phyloP scores from a whole-genome alignment of 2,797 vertebrate genomes.

The Sternotherus odoratus region DNA sequence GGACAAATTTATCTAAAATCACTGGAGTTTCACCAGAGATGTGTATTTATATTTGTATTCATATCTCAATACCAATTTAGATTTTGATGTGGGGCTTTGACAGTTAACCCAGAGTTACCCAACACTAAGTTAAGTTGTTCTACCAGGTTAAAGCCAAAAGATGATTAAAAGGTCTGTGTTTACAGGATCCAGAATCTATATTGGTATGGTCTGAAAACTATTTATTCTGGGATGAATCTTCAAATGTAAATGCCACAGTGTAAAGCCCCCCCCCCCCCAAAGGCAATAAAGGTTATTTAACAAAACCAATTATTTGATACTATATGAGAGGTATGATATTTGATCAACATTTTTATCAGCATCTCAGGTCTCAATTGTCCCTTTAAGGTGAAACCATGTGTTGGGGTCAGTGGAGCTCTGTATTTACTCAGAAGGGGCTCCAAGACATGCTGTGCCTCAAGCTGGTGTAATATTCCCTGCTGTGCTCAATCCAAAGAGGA shows the following conservation, averaged over 20 bases:
- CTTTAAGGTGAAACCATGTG: not conserved
- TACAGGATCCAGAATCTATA: not conserved
- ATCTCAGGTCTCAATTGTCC: not conserved
- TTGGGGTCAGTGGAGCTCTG: not conserved
- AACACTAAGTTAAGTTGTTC: not conserved
- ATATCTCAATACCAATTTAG: not conserved
- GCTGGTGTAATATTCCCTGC: not conserved
- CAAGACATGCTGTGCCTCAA: not conserved
- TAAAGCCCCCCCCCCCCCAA: not conserved
- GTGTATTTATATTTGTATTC: not conserved
- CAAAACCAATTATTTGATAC: not conserved
- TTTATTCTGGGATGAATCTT: not conserved
- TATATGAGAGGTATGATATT: not conserved
- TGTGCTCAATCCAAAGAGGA: not conserved
- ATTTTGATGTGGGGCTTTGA: not conserved
- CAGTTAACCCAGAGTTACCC: not conserved
- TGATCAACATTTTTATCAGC: not conserved
- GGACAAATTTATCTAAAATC: not conserved
- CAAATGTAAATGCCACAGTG: not conserved
- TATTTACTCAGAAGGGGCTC: too few relatives aligned
- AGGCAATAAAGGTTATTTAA: not conserved
- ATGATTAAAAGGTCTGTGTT: not conserved
- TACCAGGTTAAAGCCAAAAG: not conserved
- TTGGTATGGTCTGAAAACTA: not conserved
- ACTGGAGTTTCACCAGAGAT: not conserved